Evolutionary conservation across 2,888 invertebrate species (phyloP).

Genomic region (Drosophila differens): DNA sequence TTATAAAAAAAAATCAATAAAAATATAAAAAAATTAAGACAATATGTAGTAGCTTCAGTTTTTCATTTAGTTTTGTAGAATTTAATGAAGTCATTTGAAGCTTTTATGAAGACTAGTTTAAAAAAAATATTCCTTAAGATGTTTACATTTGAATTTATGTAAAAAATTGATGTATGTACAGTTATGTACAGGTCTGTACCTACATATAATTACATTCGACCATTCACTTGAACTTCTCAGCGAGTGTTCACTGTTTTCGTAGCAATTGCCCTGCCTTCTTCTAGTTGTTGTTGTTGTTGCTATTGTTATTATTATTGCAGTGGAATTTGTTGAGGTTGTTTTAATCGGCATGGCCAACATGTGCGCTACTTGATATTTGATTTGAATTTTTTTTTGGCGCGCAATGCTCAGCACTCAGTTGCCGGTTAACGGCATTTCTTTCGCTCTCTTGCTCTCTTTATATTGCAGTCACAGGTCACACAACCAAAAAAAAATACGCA

Average conservation of each 20-base stretch:
- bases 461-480: conserved; percentile 15
- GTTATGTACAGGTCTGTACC: neutral
- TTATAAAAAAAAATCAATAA: too few relatives aligned
- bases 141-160: neutral
- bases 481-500: conserved; percentile 17
- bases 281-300: conserved; percentile 27
- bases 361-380: conserved; percentile 35
- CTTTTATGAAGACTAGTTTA: too few relatives aligned
- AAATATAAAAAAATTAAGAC: too few relatives aligned
- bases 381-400: conserved; percentile 64
- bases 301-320: conserved; percentile 13
- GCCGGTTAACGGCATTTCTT: conserved; percentile 48
- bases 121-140: neutral
- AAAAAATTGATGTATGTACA: neutral
- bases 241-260: conserved; percentile 32
- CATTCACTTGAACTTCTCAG: conserved; percentile 14
- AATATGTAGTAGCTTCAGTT: too few relatives aligned
- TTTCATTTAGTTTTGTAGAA: too few relatives aligned
- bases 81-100: too few relatives aligned
- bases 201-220: neutral
- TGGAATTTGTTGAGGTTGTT: conserved; percentile 25
- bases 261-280: conserved; percentile 28
- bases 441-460: conserved; percentile 3
- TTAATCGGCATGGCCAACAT: conserved; percentile 39
- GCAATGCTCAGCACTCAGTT: conserved; percentile 36